A percentile compares a stretch with the other conserved stretches of the same genome.
Conservation (phyloP, 2,797 vertebrate species). For the Pangasius krempfi region DNA sequence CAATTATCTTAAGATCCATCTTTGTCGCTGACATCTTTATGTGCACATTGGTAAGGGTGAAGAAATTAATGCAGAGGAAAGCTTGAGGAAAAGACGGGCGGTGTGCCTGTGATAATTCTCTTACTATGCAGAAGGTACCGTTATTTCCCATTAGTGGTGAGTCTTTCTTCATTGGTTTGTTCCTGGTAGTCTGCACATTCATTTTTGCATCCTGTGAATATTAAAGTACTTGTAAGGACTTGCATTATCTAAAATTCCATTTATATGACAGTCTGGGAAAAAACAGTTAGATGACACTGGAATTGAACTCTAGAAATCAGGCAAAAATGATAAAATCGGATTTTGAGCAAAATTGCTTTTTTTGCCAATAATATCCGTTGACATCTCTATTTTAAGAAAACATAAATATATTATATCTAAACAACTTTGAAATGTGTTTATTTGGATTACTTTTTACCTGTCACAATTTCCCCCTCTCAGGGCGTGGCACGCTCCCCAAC, state of each 20-base stretch:
- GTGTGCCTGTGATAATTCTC: background rate
- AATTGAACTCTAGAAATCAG: background rate
- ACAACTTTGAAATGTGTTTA: background rate
- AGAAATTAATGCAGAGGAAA: conserved; percentile 12
- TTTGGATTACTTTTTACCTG: background rate
- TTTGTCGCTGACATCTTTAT: conserved; percentile 29
- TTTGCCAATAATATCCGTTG: background rate
- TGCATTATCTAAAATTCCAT: background rate
- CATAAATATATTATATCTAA: background rate
- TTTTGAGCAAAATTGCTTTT: background rate
- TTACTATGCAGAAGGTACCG: background rate
- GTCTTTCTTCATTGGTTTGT: background rate
- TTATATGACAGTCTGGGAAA: background rate
- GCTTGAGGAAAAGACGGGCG: background rate
- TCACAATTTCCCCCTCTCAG: background rate
- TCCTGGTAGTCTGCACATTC: background rate
- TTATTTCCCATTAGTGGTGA: conserved; percentile 9
- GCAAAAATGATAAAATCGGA: background rate
- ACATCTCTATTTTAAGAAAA: background rate
- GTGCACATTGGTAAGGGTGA: conserved; percentile 3
- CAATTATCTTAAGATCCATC: conserved; percentile 36
- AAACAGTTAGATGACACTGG: background rate
- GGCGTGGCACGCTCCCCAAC: background rate
- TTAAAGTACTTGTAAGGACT: background rate
- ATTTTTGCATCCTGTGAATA: background rate